Evolutionary conservation across 2,888 invertebrate genomes (phyloP), one percentile per base, ranked within the genome.

Genomic region (Stegophylla sp.): DNA sequence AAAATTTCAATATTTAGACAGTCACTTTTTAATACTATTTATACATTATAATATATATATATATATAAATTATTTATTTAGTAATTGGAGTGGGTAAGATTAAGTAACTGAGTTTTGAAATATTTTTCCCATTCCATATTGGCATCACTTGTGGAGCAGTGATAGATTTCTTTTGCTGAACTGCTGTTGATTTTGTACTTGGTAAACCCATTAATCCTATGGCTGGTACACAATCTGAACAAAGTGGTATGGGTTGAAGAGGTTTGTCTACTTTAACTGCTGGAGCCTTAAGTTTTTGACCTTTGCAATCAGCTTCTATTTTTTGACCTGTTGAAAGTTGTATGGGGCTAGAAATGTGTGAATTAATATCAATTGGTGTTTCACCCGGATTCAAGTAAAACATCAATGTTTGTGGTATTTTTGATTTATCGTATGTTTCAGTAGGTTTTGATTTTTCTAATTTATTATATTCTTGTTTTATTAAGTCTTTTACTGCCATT

Each of bases 221-320:
- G 43, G 79, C 61, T 48, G 79, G 79, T 4, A 71, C 71, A 17
- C 79, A 79, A 41, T 79, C 79, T 61, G 79, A 71, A 79, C 79
- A 79, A 12, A 79, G 79, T 23, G 79, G 79, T 79, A 79, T 79
- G 4, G 79, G 79, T 48, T 67, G 77, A 26, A 61, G 69, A 17
- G 59, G 59, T 43, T 69, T 59, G 7, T 71, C 61, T 61, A 17
- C 7, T 71, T 71, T 79, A 15, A 71, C 48, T 61, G 34, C 20
- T 61, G 69, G 61, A 10, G 41, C 1, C 13, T 51, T 71, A 51
- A 13, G 26, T 61, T 48, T 71, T 41, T 59, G 53, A 7, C 48
- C 48, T 26, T 69, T 59, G 41, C 69, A 61, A 12, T 79, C 69
- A 10, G 28, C 12, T 51, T 48, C 61, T 17, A 34, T 12, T 59